phyloP scores from a whole-genome alignment of 2,797 vertebrate genomes.

The Helostoma temminkii region DNA sequence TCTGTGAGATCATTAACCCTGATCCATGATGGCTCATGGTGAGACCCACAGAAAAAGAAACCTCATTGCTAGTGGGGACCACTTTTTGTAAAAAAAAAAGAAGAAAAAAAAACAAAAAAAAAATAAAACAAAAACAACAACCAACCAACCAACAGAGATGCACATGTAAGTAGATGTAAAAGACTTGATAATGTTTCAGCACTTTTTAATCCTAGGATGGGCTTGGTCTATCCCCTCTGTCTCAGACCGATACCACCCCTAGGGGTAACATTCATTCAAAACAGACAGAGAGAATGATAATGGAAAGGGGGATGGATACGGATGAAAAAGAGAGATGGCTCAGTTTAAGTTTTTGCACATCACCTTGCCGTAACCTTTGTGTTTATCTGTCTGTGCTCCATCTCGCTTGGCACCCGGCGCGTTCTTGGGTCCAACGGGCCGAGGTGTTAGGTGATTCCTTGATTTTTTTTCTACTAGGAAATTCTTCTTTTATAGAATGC shows the following conservation, averaged over 20 bases:
- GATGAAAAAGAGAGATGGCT: conserved; percentile 66
- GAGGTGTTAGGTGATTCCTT: conserved; percentile 79
- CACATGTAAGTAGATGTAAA: conserved; percentile 86
- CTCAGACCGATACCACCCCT: conserved; percentile 66
- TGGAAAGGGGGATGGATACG: conserved; percentile 43
- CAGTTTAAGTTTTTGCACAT: conserved; percentile 79
- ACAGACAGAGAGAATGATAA: conserved; percentile 72
- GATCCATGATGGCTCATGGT: conserved; percentile 69
- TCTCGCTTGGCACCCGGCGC: conserved; percentile 76
- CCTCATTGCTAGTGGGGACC: conserved; percentile 86
- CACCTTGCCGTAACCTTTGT: conserved; percentile 73
- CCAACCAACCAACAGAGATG: conserved; percentile 82
- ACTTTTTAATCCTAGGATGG: conserved; percentile 84
- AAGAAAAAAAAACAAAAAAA: conserved; percentile 41
- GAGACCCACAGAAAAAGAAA: conserved; percentile 77
- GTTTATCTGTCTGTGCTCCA: conserved; percentile 74
- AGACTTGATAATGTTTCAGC: conserved; percentile 89
- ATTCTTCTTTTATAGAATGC: conserved; percentile 88
- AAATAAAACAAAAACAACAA: conserved; percentile 28
- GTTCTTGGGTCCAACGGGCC: conserved; percentile 86
- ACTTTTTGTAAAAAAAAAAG: conserved; percentile 76
- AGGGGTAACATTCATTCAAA: conserved; percentile 81
- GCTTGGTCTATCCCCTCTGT: conserved; percentile 73
- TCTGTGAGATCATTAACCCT: conserved; percentile 77
- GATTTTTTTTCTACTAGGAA: conserved; percentile 72